Base-by-base conservation (phyloP, 2,797 vertebrate species). In the Halcyon badia region DNA sequence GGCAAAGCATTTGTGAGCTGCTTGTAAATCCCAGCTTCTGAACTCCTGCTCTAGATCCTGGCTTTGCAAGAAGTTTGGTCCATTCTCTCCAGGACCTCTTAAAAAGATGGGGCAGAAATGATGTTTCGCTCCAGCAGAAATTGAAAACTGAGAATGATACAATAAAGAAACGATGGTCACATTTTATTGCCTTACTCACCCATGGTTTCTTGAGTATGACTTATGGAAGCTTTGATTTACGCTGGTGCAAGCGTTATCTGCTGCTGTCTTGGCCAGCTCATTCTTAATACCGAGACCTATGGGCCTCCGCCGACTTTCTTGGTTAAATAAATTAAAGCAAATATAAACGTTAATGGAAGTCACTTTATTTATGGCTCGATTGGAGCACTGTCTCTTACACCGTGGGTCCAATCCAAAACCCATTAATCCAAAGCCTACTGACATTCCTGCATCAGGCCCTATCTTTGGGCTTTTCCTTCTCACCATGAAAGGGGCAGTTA, bases 261-360 rank as follows among this genome's bases (percentile, higher is more conserved):
- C 91, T 95, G 94, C 96, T 90, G 89, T 94, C 93, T 94, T 96
- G 95, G 96, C 93, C 94, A 88, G 87, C 92, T 95, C 85, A 95
- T 97, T 92, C 96, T 97, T 96, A 94, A 94, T 91, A 26, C 66
- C 0, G 42, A 91, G 91, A 91, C 91, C 93, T 90, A 62, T 84
- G 73, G 73, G 73, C 80, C 89, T 94, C 89, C 48, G 46, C 76
- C 94, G 94, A 94, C 85, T 95, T 95, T 58, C 83, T 69, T 78
- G 66, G 80, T 96, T 95, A 94, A 95, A 97, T 97, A 97, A 97
- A 97, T 95, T 90, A 65, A 88, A 72, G 66, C 46, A 94, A 96
- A 96, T 87, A 95, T 66, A 95, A 97, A 97, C 0, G 1, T 91
- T 94, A 95, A 91, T 95, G 87, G 83, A 85, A 94, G 66, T 10